Percentiles rank a stretch among this genome's conserved stretches.
Evolutionary conservation across 1,140 invertebrate genomes (phyloP).

Genomic region (Planococcus citri): DNA sequence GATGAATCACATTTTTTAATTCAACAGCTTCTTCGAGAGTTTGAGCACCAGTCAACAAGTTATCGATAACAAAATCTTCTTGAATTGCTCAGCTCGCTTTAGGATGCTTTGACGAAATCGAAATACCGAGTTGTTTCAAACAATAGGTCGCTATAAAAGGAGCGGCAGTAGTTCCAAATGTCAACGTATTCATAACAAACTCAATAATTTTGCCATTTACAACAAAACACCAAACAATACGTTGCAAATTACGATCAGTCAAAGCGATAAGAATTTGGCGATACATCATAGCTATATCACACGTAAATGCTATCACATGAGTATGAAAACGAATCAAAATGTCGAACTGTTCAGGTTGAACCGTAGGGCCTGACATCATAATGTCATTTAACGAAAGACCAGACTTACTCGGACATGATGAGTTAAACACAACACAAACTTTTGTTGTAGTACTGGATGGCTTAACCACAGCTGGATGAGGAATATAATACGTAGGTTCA

Average conservation of each 20-base stretch:
- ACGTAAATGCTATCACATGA: slow-evolving; percentile 26
- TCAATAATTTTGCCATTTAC: slow-evolving; percentile 27
- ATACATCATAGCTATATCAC: slow-evolving; percentile 36
- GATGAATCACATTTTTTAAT: neutral
- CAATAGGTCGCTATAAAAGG: slow-evolving; percentile 31
- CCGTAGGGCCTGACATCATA: slow-evolving; percentile 23
- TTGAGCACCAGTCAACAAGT: slow-evolving; percentile 10
- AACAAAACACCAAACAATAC: slow-evolving; percentile 33
- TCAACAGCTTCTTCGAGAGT: neutral
- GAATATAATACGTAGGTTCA: slow-evolving; percentile 26
- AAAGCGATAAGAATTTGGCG: slow-evolving; percentile 29
- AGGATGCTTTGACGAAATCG: neutral
- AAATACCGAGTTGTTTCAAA: slow-evolving; percentile 25
- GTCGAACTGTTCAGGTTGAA: slow-evolving; percentile 27
- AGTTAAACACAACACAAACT: slow-evolving; percentile 30
- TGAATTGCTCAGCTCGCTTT: neutral
- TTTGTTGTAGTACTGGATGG: slow-evolving; percentile 28
- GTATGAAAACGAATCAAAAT: slow-evolving; percentile 28
- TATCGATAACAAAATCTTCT: slow-evolving; percentile 11
- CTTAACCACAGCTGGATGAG: slow-evolving; percentile 30
- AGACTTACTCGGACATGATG: slow-evolving; percentile 20
- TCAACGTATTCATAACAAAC: slow-evolving; percentile 30
- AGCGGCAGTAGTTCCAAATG: slow-evolving; percentile 31
- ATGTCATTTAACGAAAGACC: slow-evolving; percentile 23
- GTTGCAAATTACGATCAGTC: slow-evolving; percentile 26